Base-by-base conservation (phyloP, 1,140 invertebrate species). In the Anastrepha ludens region DNA sequence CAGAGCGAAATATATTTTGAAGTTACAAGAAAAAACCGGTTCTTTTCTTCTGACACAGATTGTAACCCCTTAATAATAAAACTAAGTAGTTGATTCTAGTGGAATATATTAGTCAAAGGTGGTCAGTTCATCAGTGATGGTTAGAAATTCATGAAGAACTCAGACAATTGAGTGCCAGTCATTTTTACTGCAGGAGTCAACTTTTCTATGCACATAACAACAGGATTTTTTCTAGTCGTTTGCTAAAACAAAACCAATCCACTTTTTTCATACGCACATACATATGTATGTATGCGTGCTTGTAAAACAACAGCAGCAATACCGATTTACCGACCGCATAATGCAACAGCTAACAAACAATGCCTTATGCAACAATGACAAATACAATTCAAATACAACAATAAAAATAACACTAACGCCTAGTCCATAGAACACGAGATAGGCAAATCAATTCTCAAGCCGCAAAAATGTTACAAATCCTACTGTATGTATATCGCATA, bases 271-370 rank as follows among this genome's bases (percentile, higher is more conserved):
- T 29, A 29, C 29, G 1, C 29, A 29, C 29, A 29, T 29, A 58
- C 9, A 58, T 58, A 17, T 65, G 1, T 65, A n/a, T 20, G 17
- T 17, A 20, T 65, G 29, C 15, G 3, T 65, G 64, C 0, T 0
- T 39, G 64, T 65, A 3, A 2, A 85, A 20, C 9, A 74, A 74
- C 41, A 74, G 15, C 13, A 74, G 58, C 81, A 59, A 85, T 39
- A 50, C 8, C 29, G 47, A 60, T 85, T 85, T 85, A 47, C 67
- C 58, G 29, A 60, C 58, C 81, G 58, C 58, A 85, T 55, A 59
- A 85, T 29, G 81, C 20, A 41, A 85, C 13, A 41, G 9, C 58
- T 58, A 85, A 58, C 29, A n/a, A 85, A 60, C 29, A 85, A 60
- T 55, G n/a, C 9, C 44, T 85, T 85, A 58, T 85, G 44, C 44